Percentiles rank a stretch among this genome's conserved stretches.
Conservation (phyloP, 2,888 invertebrate species). For the Phasia obesa region DNA sequence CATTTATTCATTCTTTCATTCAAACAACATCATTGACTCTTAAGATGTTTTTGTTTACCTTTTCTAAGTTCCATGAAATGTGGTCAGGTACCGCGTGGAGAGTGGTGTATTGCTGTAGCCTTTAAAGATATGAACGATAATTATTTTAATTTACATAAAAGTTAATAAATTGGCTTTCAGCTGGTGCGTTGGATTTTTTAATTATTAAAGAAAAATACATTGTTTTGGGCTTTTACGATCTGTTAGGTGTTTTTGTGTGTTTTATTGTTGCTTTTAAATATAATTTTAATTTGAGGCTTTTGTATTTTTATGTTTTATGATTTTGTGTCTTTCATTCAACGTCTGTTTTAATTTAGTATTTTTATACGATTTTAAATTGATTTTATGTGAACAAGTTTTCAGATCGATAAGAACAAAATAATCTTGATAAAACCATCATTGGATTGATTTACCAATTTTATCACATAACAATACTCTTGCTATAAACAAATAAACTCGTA, state of each 20-base stretch:
- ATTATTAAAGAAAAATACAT: constrained; percentile 54
- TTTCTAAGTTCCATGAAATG: not conserved
- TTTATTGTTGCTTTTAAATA: not conserved
- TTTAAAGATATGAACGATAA: constrained; percentile 59
- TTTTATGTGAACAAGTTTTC: constrained; percentile 51
- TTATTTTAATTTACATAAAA: constrained; percentile 70
- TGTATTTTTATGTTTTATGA: not conserved
- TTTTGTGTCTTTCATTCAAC: not conserved
- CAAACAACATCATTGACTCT: not conserved
- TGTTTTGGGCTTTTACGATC: constrained; percentile 37
- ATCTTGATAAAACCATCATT: too few relatives aligned
- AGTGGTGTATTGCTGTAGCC: constrained; percentile 18
- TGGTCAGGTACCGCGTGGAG: not conserved
- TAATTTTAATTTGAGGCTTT: not conserved
- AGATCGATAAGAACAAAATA: too few relatives aligned
- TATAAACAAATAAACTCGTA: too few relatives aligned
- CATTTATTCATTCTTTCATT: too few relatives aligned
- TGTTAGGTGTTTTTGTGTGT: constrained; percentile 15
- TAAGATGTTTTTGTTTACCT: not conserved
- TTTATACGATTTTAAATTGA: constrained; percentile 55
- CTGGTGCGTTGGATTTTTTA: constrained; percentile 59
- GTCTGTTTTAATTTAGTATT: constrained; percentile 51
- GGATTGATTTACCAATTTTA: too few relatives aligned
- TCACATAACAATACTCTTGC: constrained; percentile 33
- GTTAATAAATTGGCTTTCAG: constrained; percentile 65